Evolutionary conservation across 2,113 vertebrate species (phyloP), one percentile per base, ranked within the genome.

Genomic region (Microcebus jonahi): DNA sequence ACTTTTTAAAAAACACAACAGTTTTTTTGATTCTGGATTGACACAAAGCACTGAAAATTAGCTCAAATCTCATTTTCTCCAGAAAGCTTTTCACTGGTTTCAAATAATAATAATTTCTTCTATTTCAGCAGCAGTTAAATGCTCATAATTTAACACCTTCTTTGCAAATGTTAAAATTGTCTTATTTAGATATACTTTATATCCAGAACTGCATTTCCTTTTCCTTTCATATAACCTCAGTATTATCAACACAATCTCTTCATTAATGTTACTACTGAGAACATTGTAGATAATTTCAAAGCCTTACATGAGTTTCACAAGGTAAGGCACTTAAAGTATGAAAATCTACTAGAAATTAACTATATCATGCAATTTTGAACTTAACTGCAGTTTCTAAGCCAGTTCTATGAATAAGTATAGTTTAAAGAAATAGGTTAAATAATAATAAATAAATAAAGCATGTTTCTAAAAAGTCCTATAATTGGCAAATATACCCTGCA

Each of bases 321-420:
- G 34, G 6, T n/a, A 68, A 70, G 36, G 5, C 31, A 90, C 48
- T 93, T 86, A 67, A 88, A 97, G 81, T 61, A 73, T 68, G 42
- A 77, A 88, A 90, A 93, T 77, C 13, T 82, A 63, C 27, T 88
- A 90, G 27, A 45, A 94, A 93, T 82, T 63, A 96, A 84, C 20
- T 82, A 7, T 65, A 92, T 29, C 25, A 67, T 34, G 3, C 4
- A 81, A 79, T 63, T n/a, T 81, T 86, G 21, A 94, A 53, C 29
- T 95, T 86, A 48, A 59, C 20, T 85, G 11, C 63, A 94, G 31
- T 68, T 91, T 53, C 87, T 89, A 48, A 73, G 93, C 45, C 63
- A 82, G 86, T 94, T 75, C n/a, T 93, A 36, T 73, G 13, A 92
- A 31, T 85, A 96, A 97, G 31, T 75, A 90, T 1, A 95, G 77